Evolutionary conservation across 53 echinoderm and acorn worm species (phyloP).

Genomic region (Holothuria leucospilota): DNA sequence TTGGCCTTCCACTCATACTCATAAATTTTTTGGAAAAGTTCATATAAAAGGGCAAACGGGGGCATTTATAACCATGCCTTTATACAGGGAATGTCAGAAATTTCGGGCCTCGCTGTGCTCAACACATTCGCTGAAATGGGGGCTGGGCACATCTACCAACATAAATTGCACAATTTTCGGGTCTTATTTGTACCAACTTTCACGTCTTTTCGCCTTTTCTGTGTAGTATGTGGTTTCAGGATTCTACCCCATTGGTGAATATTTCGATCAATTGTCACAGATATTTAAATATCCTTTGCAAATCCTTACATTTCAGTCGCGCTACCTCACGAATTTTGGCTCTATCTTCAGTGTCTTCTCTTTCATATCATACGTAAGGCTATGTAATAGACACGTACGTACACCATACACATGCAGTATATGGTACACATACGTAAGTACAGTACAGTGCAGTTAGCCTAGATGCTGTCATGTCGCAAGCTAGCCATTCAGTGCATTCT

Average conservation of each 20-base stretch:
- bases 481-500: conserved; percentile 36
- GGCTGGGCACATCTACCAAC: conserved; percentile 25
- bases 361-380: no score
- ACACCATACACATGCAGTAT: no score
- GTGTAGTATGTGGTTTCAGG: neutral
- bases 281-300: conserved; percentile 11
- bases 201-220: conserved; percentile 11
- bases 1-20: conserved; percentile 99
- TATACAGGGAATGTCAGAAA: conserved; percentile 45
- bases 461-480: neutral
- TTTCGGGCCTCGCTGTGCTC: conserved; percentile 23
- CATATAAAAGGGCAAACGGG: conserved; percentile 25
- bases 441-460: no score
- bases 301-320: neutral
- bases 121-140: conserved; percentile 13
- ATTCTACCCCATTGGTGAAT: conserved; percentile 35
- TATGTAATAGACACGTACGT: no score
- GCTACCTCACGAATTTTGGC: no score
- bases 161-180: neutral
- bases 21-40: conserved; percentile 49
- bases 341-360: no score
- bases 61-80: conserved; percentile 50
- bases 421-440: no score
- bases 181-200: conserved; percentile 8
- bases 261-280: conserved; percentile 28